phyloP scores from a whole-genome alignment of 2,888 invertebrate genomes.

The Drosophila monieri region DNA sequence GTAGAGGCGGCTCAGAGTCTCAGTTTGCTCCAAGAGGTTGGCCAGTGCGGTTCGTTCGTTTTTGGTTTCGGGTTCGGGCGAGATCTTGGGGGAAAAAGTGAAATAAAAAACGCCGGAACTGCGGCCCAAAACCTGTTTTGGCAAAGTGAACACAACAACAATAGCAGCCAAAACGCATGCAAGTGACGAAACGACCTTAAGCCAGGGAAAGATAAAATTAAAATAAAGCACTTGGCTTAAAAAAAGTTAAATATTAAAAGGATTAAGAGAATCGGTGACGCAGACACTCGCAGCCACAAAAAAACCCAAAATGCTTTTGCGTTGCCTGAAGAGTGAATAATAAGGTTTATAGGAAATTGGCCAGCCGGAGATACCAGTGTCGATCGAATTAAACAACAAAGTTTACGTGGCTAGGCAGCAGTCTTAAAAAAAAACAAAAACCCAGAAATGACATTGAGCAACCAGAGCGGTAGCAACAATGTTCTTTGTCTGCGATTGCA shows the following conservation, averaged over 20 bases:
- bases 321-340: conserved; percentile 7
- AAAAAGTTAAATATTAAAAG: not conserved
- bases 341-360: not conserved
- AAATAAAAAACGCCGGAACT: conserved; percentile 46
- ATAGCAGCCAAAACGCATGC: conserved; percentile 52
- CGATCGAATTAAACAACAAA: conserved; percentile 1
- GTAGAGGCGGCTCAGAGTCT: conserved; percentile 41
- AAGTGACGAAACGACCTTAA: conserved; percentile 72
- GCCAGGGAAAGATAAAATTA: conserved; percentile 36
- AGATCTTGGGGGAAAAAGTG: conserved; percentile 17
- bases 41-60: conserved; percentile 43
- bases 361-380: not conserved
- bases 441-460: conserved; percentile 60
- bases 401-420: conserved; percentile 32
- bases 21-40: conserved; percentile 56
- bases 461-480: conserved; percentile 15
- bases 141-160: conserved; percentile 45
- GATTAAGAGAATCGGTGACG: conserved; percentile 13
- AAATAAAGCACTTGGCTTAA: conserved; percentile 14
- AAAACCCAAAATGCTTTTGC: conserved; percentile 7
- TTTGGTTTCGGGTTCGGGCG: conserved; percentile 9
- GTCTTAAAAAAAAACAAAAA: not conserved
- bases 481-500: conserved; percentile 62
- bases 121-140: conserved; percentile 66
- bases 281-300: not conserved